These are phyloP conservation scores for Drosophila monieri DNA, from an alignment of 2,888 invertebrate genomes.

Conservation along the genomic window DNA sequence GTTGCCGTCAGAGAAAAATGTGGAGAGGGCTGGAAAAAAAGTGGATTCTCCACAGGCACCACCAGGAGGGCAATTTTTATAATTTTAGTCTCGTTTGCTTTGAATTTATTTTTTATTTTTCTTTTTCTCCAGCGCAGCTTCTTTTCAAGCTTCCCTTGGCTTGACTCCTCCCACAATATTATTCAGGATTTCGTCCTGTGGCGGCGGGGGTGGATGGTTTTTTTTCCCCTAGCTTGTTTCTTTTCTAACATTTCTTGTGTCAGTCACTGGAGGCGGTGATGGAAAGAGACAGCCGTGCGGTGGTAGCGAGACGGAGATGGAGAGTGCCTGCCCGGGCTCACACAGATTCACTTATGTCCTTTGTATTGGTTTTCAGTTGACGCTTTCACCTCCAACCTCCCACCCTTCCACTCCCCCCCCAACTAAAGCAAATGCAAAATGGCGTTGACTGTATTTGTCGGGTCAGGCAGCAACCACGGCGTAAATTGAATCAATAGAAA, in stretches of 20 bases:
- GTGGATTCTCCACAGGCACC: conserved; percentile 57
- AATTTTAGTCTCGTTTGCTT: conserved; percentile 81
- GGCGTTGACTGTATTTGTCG: conserved; percentile 65
- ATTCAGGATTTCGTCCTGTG: conserved; percentile 5
- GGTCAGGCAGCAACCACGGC: no score
- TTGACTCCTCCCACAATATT: conserved; percentile 61
- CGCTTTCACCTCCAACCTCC: conserved; percentile 38
- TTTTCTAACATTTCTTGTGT: conserved; percentile 68
- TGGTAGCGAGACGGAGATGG: conserved; percentile 3
- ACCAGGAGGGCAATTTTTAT: conserved; percentile 80
- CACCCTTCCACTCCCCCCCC: not conserved
- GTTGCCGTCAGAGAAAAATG: conserved; percentile 12
- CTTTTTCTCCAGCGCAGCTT: conserved; percentile 35
- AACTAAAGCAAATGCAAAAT: conserved; percentile 58
- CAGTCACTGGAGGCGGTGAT: conserved; percentile 39
- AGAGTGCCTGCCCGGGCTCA: conserved; percentile 9
- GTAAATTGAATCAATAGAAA: no score
- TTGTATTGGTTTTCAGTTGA: conserved; percentile 70
- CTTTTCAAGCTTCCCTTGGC: conserved; percentile 38
- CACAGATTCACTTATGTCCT: conserved; percentile 70
- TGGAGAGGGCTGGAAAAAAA: conserved; percentile 36
- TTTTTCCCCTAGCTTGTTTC: conserved; percentile 29
- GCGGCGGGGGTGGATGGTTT: conserved; percentile 26
- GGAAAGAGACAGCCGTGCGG: conserved; percentile 28
- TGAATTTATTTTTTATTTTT: conserved; percentile 78